phyloP scores from a whole-genome alignment of 2,113 vertebrate species.

The Pseudopipra pipra region DNA sequence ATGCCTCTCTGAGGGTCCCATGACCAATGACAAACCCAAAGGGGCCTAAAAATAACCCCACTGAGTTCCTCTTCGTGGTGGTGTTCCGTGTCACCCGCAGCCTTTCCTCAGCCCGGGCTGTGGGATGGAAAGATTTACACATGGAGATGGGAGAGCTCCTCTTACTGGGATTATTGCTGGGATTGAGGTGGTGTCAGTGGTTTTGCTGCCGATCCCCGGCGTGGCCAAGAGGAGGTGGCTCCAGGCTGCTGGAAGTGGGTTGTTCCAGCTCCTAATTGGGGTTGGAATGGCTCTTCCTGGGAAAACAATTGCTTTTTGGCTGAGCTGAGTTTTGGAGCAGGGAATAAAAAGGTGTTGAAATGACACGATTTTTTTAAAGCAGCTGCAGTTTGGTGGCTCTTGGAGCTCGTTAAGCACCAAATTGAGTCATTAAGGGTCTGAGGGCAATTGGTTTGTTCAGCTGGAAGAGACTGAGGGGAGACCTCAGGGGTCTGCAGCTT shows the following conservation, averaged over 20 bases:
- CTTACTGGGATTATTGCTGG: rapidly evolving
- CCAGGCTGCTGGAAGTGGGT: background rate
- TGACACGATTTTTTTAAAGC: background rate
- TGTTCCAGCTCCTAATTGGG: rapidly evolving
- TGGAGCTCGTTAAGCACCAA: background rate
- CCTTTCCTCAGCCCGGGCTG: background rate
- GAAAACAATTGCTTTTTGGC: background rate
- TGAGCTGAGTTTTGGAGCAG: background rate
- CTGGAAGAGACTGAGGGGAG: background rate
- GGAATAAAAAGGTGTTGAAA: background rate
- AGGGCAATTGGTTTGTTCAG: background rate
- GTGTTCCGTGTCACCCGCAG: background rate
- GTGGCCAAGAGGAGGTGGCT: background rate
- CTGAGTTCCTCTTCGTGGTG: background rate
- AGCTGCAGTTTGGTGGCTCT: background rate
- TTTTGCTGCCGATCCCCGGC: background rate
- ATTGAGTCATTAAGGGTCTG: background rate
- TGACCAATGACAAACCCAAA: background rate
- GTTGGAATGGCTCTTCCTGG: background rate
- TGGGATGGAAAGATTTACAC: rapidly evolving
- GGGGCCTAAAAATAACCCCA: background rate
- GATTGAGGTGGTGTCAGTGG: rapidly evolving
- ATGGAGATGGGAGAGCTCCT: background rate
- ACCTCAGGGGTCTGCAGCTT: background rate
- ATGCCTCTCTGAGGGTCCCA: background rate